phyloP scores from a whole-genome alignment of 2,888 invertebrate genomes.

The Pristionchus arcanus region DNA sequence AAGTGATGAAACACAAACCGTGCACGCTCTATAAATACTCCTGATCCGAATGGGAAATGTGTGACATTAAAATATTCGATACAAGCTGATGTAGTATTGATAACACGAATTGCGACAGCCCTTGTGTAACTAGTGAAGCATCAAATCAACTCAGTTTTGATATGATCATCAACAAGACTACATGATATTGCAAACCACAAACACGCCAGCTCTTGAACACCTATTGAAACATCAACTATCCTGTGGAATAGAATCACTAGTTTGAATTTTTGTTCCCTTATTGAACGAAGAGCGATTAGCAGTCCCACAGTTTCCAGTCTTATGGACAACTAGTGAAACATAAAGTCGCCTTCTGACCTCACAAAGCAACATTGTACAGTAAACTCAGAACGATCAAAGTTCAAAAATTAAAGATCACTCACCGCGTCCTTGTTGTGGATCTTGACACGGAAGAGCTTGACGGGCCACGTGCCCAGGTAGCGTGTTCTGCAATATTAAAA shows the following conservation, averaged over 20 bases:
- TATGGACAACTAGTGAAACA: neutral
- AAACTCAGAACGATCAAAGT: neutral
- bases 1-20: neutral
- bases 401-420: constrained; percentile 74
- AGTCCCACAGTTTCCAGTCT: too few relatives aligned
- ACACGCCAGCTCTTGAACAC: neutral
- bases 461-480: constrained; percentile 95
- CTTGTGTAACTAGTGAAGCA: too few relatives aligned
- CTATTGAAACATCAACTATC: neutral
- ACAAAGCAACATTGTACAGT: neutral
- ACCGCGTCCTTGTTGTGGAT: constrained; percentile 97
- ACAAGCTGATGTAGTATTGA: too few relatives aligned
- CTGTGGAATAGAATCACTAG: neutral
- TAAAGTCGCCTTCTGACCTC: neutral
- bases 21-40: neutral
- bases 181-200: too few relatives aligned
- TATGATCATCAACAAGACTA: too few relatives aligned
- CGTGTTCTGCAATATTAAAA: constrained; percentile 84
- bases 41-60: neutral
- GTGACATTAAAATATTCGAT: too few relatives aligned
- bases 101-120: too few relatives aligned
- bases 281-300: too few relatives aligned
- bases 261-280: too few relatives aligned
- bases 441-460: constrained; percentile 94
- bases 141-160: too few relatives aligned